Evolutionary conservation across 2,797 vertebrate species (phyloP).

Genomic region (Anableps anableps): DNA sequence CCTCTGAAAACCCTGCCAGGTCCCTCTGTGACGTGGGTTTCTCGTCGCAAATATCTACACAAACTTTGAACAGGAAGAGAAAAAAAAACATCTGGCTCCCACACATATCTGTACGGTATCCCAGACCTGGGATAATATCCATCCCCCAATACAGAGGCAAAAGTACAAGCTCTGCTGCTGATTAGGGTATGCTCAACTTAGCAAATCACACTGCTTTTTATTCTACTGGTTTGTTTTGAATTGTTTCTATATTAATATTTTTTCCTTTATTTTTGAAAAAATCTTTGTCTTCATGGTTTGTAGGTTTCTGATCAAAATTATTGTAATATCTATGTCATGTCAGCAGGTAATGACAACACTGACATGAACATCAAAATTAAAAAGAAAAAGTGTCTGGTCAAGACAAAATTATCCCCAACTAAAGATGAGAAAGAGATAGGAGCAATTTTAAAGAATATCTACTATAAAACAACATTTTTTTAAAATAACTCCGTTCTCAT

Average conservation of each 20-base stretch:
- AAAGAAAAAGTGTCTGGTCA: neutral
- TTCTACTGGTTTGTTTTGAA: neutral
- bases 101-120: conserved; percentile 2
- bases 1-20: conserved; percentile 46
- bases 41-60: conserved; percentile 41
- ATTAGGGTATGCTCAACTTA: conserved; percentile 24
- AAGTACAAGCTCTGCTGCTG: conserved; percentile 29
- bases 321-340: neutral
- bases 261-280: neutral
- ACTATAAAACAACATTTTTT: too few relatives aligned
- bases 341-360: neutral
- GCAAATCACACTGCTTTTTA: neutral
- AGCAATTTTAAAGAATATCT: too few relatives aligned
- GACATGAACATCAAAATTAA: too few relatives aligned
- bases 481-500: too few relatives aligned
- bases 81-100: conserved; percentile 20
- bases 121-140: conserved; percentile 5
- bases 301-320: conserved; percentile 13
- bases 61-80: conserved; percentile 42
- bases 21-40: conserved; percentile 47
- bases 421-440: neutral
- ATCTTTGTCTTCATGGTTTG: neutral
- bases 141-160: conserved; percentile 14
- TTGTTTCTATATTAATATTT: neutral
- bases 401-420: neutral